Percentiles rank a stretch among this genome's conserved stretches.
Evolutionary conservation across 64 coral and sea anemone genomes (phyloP).

Genomic region (Pocillopora damicornis): DNA sequence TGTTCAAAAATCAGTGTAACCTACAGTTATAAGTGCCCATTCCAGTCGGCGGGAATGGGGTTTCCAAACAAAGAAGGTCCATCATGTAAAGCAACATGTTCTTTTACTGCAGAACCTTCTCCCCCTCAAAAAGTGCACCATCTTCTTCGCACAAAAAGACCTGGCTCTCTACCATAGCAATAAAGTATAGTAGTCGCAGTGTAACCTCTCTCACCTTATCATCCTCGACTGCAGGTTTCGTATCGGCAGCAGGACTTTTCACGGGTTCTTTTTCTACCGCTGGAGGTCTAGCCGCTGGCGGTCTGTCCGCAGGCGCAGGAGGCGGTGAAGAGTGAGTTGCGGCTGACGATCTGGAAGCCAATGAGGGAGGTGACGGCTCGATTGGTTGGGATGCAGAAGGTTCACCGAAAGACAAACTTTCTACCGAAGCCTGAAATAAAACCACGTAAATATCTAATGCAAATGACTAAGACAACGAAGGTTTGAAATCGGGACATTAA

Average conservation of each 20-base stretch:
- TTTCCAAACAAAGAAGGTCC: too few relatives aligned
- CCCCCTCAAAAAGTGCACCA: too few relatives aligned
- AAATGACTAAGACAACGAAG: too few relatives aligned
- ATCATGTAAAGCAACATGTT: too few relatives aligned
- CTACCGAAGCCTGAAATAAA: conserved; percentile 53
- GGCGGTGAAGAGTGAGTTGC: conserved; percentile 2
- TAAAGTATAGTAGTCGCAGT: neutral
- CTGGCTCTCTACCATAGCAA: too few relatives aligned
- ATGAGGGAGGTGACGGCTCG: conserved; percentile 22
- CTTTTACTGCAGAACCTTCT: too few relatives aligned
- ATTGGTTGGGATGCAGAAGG: conserved; percentile 35
- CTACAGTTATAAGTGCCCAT: too few relatives aligned
- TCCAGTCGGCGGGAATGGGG: too few relatives aligned
- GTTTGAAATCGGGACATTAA: too few relatives aligned
- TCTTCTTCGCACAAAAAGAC: too few relatives aligned
- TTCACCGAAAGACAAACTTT: conserved; percentile 54
- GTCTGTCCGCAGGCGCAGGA: neutral
- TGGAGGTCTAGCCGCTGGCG: conserved; percentile 3
- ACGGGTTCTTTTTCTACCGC: conserved; percentile 6
- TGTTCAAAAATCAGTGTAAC: too few relatives aligned
- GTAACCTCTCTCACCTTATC: conserved; percentile 7
- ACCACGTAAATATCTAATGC: neutral
- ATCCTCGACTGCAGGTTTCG: neutral
- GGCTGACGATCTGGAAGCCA: conserved; percentile 9
- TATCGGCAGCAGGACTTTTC: conserved; percentile 11